phyloP scores from a whole-genome alignment of 2,797 vertebrate species.

The Scomberomorus guttatus region DNA sequence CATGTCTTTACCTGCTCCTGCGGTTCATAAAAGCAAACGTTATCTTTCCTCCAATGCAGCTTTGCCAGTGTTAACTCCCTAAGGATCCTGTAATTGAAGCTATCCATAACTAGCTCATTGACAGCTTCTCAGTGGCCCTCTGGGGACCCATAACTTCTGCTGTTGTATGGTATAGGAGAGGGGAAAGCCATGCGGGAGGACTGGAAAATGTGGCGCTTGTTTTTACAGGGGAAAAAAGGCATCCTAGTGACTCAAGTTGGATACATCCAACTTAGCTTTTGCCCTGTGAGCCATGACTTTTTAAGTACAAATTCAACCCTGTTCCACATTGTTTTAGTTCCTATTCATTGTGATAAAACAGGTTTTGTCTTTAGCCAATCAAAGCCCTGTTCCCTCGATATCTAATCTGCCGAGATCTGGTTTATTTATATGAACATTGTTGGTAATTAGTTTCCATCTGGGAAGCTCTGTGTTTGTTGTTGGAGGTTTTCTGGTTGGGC shows the following conservation, averaged over 20 bases:
- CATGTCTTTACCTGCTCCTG: background rate
- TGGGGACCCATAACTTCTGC: slow-evolving; percentile 36
- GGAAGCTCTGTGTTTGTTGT: slow-evolving; percentile 19
- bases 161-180: background rate
- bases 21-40: slow-evolving; percentile 4
- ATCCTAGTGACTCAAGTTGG: background rate
- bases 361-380: slow-evolving; percentile 1
- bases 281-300: background rate
- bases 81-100: slow-evolving; percentile 70
- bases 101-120: slow-evolving; percentile 48
- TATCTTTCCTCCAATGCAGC: slow-evolving; percentile 30
- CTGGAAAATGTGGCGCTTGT: background rate
- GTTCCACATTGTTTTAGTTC: background rate
- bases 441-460: slow-evolving; percentile 29
- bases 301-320: background rate
- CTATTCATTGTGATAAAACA: background rate
- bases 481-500: background rate
- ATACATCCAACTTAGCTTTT: background rate
- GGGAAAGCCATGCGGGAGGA: background rate
- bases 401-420: background rate
- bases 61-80: slow-evolving; percentile 43
- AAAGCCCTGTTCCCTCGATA: background rate
- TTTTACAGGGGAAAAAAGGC: background rate
- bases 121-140: slow-evolving; percentile 53
- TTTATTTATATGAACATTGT: background rate